Evolutionary conservation across 2,113 vertebrate genomes (phyloP).

Genomic region (Spea multiplicata): DNA sequence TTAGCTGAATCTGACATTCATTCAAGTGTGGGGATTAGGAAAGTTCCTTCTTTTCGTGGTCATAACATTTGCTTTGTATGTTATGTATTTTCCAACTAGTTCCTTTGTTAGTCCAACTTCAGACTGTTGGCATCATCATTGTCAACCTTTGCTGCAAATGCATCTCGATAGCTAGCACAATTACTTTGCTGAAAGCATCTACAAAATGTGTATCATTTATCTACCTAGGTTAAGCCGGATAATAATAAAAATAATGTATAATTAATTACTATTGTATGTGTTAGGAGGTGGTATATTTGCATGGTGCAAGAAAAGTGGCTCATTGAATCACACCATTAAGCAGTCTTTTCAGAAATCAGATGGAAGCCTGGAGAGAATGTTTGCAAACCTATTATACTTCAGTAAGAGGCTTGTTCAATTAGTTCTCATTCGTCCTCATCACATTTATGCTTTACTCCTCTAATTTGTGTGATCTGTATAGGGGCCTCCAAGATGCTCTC

Average conservation of each 20-base stretch:
- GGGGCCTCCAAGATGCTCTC: constrained; percentile 9
- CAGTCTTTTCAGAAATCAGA: constrained; percentile 25
- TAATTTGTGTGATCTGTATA: constrained; percentile 15
- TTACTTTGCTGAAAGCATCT: neutral
- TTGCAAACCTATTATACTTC: constrained; percentile 33
- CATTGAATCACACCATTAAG: constrained; percentile 19
- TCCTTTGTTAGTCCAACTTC: constrained; percentile 4
- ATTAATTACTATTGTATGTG: constrained; percentile 34
- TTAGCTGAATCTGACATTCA: constrained; percentile 24
- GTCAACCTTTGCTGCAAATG: neutral
- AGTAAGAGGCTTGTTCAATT: constrained; percentile 33
- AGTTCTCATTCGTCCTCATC: constrained; percentile 22
- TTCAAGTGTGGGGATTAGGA: neutral
- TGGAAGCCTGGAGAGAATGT: constrained; percentile 20
- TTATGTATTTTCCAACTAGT: neutral
- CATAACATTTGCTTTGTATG: neutral
- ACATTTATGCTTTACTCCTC: constrained; percentile 18
- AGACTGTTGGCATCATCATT: neutral
- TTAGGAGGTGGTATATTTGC: constrained; percentile 20
- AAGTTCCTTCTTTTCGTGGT: neutral
- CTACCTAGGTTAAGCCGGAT: neutral
- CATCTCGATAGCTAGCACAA: constrained; percentile 1
- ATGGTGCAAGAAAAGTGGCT: neutral
- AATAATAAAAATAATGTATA: constrained; percentile 23
- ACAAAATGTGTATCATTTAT: constrained; percentile 12